Evolutionary conservation across 2,797 vertebrate genomes (phyloP).

Genomic region (Sebastes nivosus): DNA sequence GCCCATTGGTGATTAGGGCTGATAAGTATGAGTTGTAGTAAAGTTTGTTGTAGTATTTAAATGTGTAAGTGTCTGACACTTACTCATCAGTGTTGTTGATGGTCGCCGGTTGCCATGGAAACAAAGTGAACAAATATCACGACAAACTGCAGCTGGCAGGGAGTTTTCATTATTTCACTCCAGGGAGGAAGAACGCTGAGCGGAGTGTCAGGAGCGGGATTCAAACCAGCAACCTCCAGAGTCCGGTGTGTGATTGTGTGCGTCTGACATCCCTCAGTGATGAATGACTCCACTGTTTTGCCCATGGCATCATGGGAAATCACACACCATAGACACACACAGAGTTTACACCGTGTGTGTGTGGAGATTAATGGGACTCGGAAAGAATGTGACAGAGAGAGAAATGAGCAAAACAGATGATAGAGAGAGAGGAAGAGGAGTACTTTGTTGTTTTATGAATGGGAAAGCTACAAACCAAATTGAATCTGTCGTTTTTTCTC

Average conservation of each 20-base stretch:
- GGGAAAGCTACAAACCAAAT: conserved; percentile 20
- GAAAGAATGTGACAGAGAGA: conserved; percentile 62
- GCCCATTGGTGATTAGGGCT: background rate
- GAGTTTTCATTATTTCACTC: background rate
- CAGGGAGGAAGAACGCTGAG: background rate
- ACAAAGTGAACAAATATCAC: background rate
- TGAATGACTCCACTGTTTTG: conserved; percentile 52
- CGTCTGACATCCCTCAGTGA: conserved; percentile 38
- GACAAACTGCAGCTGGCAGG: conserved; percentile 5
- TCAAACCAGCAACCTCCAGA: conserved; percentile 45
- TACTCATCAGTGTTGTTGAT: background rate
- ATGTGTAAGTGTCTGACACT: background rate
- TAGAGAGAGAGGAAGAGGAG: conserved; percentile 36
- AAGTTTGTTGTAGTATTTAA: background rate
- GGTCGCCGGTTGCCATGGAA: conserved; percentile 13
- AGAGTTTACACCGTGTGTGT: background rate
- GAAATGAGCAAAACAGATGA: conserved; percentile 58
- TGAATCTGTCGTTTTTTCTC: conserved; percentile 6
- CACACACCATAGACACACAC: conserved; percentile 4
- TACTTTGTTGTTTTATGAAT: conserved; percentile 31
- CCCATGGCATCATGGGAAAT: conserved; percentile 62
- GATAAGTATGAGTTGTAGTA: background rate
- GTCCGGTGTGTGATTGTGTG: background rate
- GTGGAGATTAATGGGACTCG: conserved; percentile 60
- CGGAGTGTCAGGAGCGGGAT: background rate